Conservation (phyloP, 1,140 invertebrate species). For the Trachymyrmex septentrionalis region DNA sequence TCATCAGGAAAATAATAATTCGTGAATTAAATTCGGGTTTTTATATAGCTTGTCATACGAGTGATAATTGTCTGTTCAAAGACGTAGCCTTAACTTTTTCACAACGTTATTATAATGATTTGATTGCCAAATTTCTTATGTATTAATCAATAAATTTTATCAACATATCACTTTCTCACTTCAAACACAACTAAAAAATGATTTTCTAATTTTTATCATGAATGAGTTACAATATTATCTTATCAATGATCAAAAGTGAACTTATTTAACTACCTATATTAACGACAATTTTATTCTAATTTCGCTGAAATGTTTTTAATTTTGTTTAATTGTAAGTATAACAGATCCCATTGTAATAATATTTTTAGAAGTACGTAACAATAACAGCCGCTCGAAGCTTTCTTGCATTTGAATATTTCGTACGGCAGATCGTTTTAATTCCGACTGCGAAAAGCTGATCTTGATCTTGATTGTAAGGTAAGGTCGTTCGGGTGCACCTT, state of each 20-base stretch:
- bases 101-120: background rate
- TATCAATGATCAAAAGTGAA: too few relatives aligned
- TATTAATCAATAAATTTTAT: background rate
- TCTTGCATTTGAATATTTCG: background rate
- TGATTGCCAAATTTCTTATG: constrained; percentile 1
- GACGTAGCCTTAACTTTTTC: background rate
- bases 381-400: background rate
- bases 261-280: background rate
- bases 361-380: background rate
- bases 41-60: background rate
- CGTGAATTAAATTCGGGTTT: background rate
- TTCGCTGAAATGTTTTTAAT: background rate
- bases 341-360: background rate
- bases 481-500: constrained; percentile 58
- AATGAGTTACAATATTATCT: too few relatives aligned
- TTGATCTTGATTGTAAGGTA: constrained; percentile 46
- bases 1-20: background rate
- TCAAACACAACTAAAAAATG: too few relatives aligned
- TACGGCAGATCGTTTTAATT: constrained; percentile 17
- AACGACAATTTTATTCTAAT: background rate
- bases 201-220: too few relatives aligned
- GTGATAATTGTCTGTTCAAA: background rate
- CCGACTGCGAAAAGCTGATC: constrained; percentile 34
- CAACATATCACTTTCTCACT: background rate
- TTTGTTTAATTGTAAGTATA: background rate